Base-by-base conservation (phyloP, 2,113 vertebrate species). In the Lamprologus tigripictilis region DNA sequence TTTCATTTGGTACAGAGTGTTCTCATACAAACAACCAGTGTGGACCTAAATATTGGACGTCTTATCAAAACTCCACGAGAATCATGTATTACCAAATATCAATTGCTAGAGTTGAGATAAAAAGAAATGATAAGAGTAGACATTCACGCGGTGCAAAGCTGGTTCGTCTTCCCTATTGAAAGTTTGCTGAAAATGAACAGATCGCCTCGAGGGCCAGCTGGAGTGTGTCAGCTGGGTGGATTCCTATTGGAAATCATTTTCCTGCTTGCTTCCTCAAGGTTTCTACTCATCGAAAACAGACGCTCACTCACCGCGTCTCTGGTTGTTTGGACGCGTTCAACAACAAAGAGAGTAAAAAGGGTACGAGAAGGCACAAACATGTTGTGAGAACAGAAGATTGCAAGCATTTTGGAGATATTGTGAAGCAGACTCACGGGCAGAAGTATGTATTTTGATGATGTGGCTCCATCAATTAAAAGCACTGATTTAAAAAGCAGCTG, bases 221-320 rank as follows among this genome's bases (percentile, higher is more conserved):
- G 92, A 93, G 92, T 91, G 90, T 92, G 90, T 84, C 86, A n/a
- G 88, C 89, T 90, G 73, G 80, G 90, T 47, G 80, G 93, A 94
- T 94, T 87, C 45, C 88, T 94, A 94, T 95, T 92, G 95, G 95
- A 95, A 96, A 95, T 96, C 94, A 91, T 93, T 96, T 58, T 53
- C 58, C 51, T 16, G 37, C 87, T 92, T 91, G 88, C 92, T 96
- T 95, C 93, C 89, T 92, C 31, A 14, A 92, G 93, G 82, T 91
- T 83, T 91, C 68, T 93, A 89, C 83, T 86, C 88, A 93, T 94
- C 92, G 87, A 90, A 89, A 85, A 82, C 84, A 89, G 79, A 90
- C 73, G 73, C 81, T 81, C 68, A 17, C 82, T 47, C 82, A 68
- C 76, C 53, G 11, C 47, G 37, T 47, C 79, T 87, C 63, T 63